A percentile compares a stretch with the other conserved stretches of the same genome.
Evolutionary conservation across 1,140 invertebrate genomes (phyloP).

Genomic region (Pseudobourletiella spinata): DNA sequence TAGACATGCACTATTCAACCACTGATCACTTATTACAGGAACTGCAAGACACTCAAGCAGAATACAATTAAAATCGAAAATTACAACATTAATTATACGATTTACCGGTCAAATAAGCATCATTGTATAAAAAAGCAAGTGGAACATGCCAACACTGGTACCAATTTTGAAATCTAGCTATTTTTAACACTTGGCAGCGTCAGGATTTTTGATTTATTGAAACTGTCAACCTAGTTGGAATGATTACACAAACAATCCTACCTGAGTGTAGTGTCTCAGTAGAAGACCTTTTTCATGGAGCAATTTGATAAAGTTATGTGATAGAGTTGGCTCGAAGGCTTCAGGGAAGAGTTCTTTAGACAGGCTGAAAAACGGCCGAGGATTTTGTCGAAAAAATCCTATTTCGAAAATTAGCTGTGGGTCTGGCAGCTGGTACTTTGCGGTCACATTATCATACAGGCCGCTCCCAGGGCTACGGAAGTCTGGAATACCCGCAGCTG

Average conservation of each 20-base stretch:
- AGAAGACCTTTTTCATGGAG: conserved; percentile 70
- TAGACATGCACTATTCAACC: no score
- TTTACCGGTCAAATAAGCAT: no score
- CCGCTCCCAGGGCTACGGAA: conserved; percentile 84
- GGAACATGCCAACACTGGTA: no score
- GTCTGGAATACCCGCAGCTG: conserved; percentile 90
- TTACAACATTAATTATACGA: no score
- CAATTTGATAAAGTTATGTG: conserved; percentile 74
- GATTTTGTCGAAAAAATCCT: conserved; percentile 67
- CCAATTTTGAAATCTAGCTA: no score
- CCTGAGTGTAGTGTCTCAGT: conserved; percentile 67
- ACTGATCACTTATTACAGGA: no score
- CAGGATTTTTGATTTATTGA: no score
- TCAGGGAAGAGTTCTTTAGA: conserved; percentile 80
- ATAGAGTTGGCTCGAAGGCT: conserved; percentile 66
- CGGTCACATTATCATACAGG: conserved; percentile 76
- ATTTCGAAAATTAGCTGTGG: conserved; percentile 95
- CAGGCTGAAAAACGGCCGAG: conserved; percentile 74
- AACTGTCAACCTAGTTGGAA: no score
- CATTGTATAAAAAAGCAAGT: no score
- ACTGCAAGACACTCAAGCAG: no score
- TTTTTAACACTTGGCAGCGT: no score
- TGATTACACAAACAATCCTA: conserved; percentile 16
- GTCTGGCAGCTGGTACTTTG: conserved; percentile 83
- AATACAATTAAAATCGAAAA: no score